Evolutionary conservation across 1,140 invertebrate species (phyloP).

Genomic region (Charaxes varanes): DNA sequence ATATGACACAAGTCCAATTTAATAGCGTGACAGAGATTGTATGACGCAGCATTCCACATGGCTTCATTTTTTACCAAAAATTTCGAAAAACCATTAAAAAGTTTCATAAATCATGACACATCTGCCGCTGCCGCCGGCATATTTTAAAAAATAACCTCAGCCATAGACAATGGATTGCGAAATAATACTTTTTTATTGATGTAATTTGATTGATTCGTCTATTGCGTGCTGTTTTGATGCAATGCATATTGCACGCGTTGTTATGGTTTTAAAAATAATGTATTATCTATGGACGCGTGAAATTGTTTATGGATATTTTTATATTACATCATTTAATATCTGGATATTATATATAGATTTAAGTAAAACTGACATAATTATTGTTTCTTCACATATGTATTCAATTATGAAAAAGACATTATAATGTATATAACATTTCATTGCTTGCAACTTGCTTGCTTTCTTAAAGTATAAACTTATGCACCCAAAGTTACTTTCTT

Average conservation of each 20-base stretch:
- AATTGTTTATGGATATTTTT: no score
- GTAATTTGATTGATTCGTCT: conserved; percentile 24
- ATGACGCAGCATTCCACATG: conserved; percentile 31
- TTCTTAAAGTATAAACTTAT: no score
- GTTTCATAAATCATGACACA: conserved; percentile 31
- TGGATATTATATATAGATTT: no score
- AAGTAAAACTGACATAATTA: no score
- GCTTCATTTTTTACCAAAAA: conserved; percentile 23
- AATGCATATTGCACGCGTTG: conserved; percentile 1
- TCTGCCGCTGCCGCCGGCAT: conserved; percentile 24
- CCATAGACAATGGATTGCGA: conserved; percentile 15
- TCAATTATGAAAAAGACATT: no score
- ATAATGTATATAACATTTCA: no score
- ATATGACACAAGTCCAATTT: conserved; percentile 22
- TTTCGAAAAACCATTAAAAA: conserved; percentile 32
- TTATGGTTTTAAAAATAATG: conserved; percentile 1
- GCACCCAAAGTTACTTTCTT: no score
- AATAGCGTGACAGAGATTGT: conserved; percentile 24
- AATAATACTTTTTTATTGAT: conserved; percentile 8
- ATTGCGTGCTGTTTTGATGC: conserved; percentile 15
- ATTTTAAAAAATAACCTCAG: conserved; percentile 20
- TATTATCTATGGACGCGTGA: neutral
- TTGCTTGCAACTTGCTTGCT: no score
- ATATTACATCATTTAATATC: no score
- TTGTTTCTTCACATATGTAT: no score